A percentile compares a stretch with the other conserved stretches of the same genome.
These are phyloP conservation scores for Discoglossus pictus DNA, from an alignment of 2,797 vertebrate genomes.

Conservation along the genomic window DNA sequence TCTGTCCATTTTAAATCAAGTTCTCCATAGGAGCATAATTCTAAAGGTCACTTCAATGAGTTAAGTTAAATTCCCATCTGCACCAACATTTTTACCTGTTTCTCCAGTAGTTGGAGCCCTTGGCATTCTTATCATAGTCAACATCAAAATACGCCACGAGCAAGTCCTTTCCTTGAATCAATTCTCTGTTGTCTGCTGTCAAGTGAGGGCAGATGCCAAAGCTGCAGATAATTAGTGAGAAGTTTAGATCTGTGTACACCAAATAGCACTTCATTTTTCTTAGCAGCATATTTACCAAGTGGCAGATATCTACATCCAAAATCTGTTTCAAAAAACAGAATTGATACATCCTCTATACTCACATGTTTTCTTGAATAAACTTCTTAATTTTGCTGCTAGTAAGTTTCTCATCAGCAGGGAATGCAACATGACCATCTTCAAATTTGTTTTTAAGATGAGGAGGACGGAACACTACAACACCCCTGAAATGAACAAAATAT, in stretches of 20 bases:
- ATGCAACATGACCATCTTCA: conserved; percentile 81
- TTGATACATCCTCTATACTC: conserved; percentile 59
- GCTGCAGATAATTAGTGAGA: conserved; percentile 63
- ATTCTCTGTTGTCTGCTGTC: conserved; percentile 95
- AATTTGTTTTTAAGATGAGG: conserved; percentile 86
- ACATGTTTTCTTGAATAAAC: conserved; percentile 96
- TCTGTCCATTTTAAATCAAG: too few relatives aligned
- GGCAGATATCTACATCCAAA: too few relatives aligned
- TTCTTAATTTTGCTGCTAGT: conserved; percentile 87
- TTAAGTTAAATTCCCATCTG: too few relatives aligned
- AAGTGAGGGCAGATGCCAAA: conserved; percentile 95
- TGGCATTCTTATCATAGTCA: conserved; percentile 94
- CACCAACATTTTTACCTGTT: conserved; percentile 92
- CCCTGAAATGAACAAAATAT: conserved; percentile 66
- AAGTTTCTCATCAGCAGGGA: conserved; percentile 77
- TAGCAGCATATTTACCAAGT: too few relatives aligned
- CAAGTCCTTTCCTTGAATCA: conserved; percentile 89
- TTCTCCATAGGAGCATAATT: too few relatives aligned
- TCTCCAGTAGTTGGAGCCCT: conserved; percentile 98
- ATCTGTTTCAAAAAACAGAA: neutral
- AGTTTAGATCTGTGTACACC: too few relatives aligned
- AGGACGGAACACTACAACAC: conserved; percentile 86
- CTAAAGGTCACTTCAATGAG: too few relatives aligned
- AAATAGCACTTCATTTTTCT: too few relatives aligned
- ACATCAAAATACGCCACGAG: conserved; percentile 93